These are phyloP conservation scores for Tetramorium parvispinum DNA, from an alignment of 1,140 invertebrate genomes.

Conservation along the genomic window DNA sequence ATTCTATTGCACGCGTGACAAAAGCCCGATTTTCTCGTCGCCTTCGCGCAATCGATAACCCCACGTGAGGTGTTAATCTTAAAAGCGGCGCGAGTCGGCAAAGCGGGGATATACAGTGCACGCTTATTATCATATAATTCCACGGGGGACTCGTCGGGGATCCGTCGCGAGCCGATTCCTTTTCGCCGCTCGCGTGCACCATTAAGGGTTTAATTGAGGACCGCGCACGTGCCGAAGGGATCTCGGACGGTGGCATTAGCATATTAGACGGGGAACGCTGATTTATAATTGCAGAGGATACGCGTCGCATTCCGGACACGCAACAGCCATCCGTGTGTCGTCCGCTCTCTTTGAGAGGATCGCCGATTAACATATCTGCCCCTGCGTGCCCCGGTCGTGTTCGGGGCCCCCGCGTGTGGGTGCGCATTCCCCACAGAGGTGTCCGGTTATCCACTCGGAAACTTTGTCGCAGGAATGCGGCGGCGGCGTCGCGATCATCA, in stretches of 20 bases:
- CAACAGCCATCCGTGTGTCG: constrained; percentile 33
- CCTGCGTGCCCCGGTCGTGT: constrained; percentile 52
- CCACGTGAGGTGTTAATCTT: background rate
- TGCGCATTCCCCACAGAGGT: background rate
- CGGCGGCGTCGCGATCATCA: constrained; percentile 11
- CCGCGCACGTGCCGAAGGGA: constrained; percentile 42
- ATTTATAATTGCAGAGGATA: constrained; percentile 75
- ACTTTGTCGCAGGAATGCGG: background rate
- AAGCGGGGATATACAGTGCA: constrained; percentile 33
- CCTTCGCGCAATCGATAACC: background rate
- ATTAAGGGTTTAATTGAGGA: constrained; percentile 47
- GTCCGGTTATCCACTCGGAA: background rate
- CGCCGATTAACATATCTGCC: constrained; percentile 52
- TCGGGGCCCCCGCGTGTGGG: constrained; percentile 14
- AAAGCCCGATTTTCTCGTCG: background rate
- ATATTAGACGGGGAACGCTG: constrained; percentile 33
- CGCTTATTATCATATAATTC: constrained; percentile 57
- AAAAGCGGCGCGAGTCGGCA: constrained; percentile 28
- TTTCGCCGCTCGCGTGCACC: constrained; percentile 42
- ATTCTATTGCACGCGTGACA: background rate
- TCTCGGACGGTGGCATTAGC: constrained; percentile 23
- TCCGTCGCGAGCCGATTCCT: constrained; percentile 15
- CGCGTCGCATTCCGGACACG: constrained; percentile 46
- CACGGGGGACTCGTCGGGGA: constrained; percentile 1
- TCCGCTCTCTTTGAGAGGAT: constrained; percentile 11